Evolutionary conservation across 2,797 vertebrate genomes (phyloP).

Genomic region (Micrastur ruficollis): DNA sequence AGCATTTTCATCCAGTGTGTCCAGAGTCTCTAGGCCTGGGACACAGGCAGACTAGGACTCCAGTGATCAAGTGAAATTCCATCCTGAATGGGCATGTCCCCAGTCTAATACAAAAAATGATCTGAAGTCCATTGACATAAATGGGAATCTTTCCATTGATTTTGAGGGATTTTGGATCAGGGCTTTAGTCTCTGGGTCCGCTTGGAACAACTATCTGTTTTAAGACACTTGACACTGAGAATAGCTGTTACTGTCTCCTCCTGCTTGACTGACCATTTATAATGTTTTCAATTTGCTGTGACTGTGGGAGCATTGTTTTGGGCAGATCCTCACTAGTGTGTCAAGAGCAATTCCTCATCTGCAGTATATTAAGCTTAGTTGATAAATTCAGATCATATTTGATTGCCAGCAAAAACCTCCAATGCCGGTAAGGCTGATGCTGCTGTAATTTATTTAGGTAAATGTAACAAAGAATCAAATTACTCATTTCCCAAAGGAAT

Average conservation of each 20-base stretch:
- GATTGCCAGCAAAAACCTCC: background rate
- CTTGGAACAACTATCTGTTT: background rate
- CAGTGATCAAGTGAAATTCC: background rate
- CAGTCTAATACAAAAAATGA: background rate
- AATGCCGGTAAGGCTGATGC: background rate
- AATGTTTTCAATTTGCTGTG: background rate
- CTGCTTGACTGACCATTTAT: background rate
- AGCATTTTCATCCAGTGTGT: background rate
- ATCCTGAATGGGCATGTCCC: background rate
- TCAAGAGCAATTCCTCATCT: background rate
- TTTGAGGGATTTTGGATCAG: background rate
- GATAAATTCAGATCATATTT: slow-evolving; percentile 33
- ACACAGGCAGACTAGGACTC: background rate
- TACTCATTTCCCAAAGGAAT: slow-evolving; percentile 21
- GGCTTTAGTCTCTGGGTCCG: background rate
- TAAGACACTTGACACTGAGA: background rate
- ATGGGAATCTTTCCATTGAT: background rate
- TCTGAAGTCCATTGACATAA: background rate
- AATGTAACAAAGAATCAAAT: slow-evolving; percentile 21
- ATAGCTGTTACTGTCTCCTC: background rate
- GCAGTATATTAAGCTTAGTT: background rate
- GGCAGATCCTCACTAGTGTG: background rate
- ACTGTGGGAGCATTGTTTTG: background rate
- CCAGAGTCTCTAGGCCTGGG: background rate
- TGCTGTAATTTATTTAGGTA: slow-evolving; percentile 34